Evolutionary conservation across 2,797 vertebrate species (phyloP), one percentile per base, ranked within the genome.

Genomic region (Mus caroli): DNA sequence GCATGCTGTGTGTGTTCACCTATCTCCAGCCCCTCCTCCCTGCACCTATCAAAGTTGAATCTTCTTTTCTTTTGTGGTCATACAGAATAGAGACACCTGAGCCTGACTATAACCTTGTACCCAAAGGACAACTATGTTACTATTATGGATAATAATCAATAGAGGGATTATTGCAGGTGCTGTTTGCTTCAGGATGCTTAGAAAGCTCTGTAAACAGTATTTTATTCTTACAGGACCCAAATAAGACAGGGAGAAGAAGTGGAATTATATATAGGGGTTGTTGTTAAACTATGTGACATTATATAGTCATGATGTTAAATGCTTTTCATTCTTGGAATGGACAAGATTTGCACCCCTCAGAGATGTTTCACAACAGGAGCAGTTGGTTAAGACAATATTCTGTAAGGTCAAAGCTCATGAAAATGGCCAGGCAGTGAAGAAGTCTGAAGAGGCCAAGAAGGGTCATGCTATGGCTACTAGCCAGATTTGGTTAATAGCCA

Each of bases 331-430:
- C 40, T 93, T 22, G 82, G 4, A 28, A 46, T 75, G 24, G 20
- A 43, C 19, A 90, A 5, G 94, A 1, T 22, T 71, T 24, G 75
- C 79, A 54, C 37, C 20, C 5, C 1, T 91, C 28, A 24, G 7
- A 80, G 88, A 87, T 87, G 50, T 87, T 82, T 75, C 50, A 15
- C 83, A 58, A 50, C 31, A 60, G 83, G 28, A 17, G 46, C 67
- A 58, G 58, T 71, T 31, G 64, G 31, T 78, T 88, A 71, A 91
- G 46, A 91, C 56, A 62, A 83, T 88, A 71, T 96, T 86, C 62
- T 76, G 40, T 88, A 92, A 95, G 54, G 3, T 75, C 13, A 54
- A 15, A 24, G 31, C 3, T 37, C 5, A 22, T 76, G 4, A 60
- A 76, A 60, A 76, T 15, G 26, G 24, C 9, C 37, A 78, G n/a